Evolutionary conservation across 2,113 vertebrate species (phyloP).

Genomic region (Siniperca chuatsi): DNA sequence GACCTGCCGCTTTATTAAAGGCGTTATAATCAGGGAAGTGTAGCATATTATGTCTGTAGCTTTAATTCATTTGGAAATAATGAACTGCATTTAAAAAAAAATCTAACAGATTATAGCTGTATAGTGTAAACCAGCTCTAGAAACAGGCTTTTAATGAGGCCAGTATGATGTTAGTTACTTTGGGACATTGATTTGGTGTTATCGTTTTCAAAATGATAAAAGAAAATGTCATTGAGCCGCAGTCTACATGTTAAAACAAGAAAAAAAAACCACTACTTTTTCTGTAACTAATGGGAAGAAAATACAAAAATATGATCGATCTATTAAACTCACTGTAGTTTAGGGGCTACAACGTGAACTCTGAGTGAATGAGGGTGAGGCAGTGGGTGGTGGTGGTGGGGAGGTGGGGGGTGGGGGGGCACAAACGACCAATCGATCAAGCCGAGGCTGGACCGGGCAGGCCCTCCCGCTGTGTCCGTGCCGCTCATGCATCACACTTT

Average conservation of each 20-base stretch:
- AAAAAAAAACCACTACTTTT: not conserved
- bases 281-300: not conserved
- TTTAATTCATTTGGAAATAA: slow-evolving; percentile 2
- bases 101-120: too few relatives aligned
- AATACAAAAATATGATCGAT: not conserved
- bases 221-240: not conserved
- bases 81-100: not conserved
- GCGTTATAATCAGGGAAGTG: not conserved
- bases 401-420: slow-evolving; percentile 83
- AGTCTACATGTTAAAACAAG: not conserved
- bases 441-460: slow-evolving; percentile 80
- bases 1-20: not conserved
- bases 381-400: not conserved
- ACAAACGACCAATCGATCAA: slow-evolving; percentile 99
- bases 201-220: not conserved
- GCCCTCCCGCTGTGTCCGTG: slow-evolving; percentile 92
- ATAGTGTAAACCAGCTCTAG: not conserved
- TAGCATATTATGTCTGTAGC: not conserved
- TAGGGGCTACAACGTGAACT: not conserved
- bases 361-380: not conserved
- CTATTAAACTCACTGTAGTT: not conserved
- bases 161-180: not conserved
- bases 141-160: not conserved
- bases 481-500: slow-evolving; percentile 99
- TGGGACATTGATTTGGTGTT: not conserved